Conservation (phyloP, 2,888 invertebrate genomes). For the Clivina fossor region DNA sequence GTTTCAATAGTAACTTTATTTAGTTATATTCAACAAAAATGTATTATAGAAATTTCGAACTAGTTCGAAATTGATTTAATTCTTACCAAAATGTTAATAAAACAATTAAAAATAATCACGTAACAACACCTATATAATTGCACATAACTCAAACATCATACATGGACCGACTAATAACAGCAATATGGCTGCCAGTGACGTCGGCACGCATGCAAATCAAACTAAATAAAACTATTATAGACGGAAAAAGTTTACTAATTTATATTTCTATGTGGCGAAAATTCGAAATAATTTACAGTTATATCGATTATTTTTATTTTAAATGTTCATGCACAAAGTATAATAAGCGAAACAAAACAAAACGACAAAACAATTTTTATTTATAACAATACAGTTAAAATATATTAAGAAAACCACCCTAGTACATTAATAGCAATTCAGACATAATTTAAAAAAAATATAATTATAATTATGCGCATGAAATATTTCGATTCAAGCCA, state of each 20-base stretch:
- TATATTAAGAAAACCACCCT: too few relatives aligned
- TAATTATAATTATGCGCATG: too few relatives aligned
- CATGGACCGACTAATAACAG: conserved; percentile 25
- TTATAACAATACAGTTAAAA: too few relatives aligned
- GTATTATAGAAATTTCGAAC: too few relatives aligned
- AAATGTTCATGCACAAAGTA: too few relatives aligned
- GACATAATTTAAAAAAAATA: too few relatives aligned
- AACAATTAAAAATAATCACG: conserved; percentile 33
- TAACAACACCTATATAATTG: conserved; percentile 33
- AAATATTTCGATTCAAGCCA: too few relatives aligned
- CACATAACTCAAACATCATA: conserved; percentile 32
- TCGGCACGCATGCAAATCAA: conserved; percentile 21
- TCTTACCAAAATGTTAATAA: conserved; percentile 31
- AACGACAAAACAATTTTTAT: too few relatives aligned
- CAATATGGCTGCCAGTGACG: conserved; percentile 34
- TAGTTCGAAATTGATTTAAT: not conserved
- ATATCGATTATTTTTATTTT: conserved; percentile 29
- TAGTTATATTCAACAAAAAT: conserved; percentile 11
- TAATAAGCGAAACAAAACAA: too few relatives aligned
- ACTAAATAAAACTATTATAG: conserved; percentile 18
- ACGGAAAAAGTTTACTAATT: conserved; percentile 19
- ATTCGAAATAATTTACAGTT: conserved; percentile 23
- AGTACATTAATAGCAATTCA: too few relatives aligned
- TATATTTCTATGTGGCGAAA: conserved; percentile 29
- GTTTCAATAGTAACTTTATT: conserved; percentile 20